phyloP scores from a whole-genome alignment of 30 jellyfish, hydroid and myxozoan species.

The Pseudorhiza aurosa region DNA sequence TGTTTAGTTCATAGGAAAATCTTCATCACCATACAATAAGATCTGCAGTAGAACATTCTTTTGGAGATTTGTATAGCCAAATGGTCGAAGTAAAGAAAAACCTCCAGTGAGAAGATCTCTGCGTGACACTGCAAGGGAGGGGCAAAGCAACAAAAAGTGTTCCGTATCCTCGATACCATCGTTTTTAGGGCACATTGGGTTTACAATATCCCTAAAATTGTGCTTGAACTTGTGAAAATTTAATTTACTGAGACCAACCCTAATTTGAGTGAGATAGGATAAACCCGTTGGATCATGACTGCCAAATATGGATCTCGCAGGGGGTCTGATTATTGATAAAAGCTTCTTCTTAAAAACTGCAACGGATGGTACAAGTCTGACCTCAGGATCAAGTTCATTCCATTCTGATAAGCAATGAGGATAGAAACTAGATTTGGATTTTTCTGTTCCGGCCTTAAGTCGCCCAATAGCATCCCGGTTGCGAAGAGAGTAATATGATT shows the following conservation, averaged over 20 bases:
- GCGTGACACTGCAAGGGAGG: conserved; percentile 7
- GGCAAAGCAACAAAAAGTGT: conserved; percentile 57
- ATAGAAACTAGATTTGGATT: conserved; percentile 61
- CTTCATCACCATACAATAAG: conserved; percentile 42
- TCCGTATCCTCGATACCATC: conserved; percentile 46
- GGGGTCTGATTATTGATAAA: conserved; percentile 40
- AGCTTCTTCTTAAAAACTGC: conserved; percentile 48
- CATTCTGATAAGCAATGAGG: conserved; percentile 60
- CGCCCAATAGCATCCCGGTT: conserved; percentile 54
- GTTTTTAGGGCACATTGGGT: conserved; percentile 38
- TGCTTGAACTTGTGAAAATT: conserved; percentile 16
- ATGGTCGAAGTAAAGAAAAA: not conserved
- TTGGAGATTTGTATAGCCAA: not conserved
- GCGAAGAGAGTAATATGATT: conserved; percentile 54
- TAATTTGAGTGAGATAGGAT: conserved; percentile 22
- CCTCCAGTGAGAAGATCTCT: conserved; percentile 18
- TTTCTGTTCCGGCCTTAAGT: conserved; percentile 66
- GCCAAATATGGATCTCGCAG: conserved; percentile 23
- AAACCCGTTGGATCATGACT: conserved; percentile 27
- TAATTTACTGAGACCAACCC: conserved; percentile 39
- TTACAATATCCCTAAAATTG: conserved; percentile 29
- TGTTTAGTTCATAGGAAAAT: conserved; percentile 20
- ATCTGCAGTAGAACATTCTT: conserved; percentile 19
- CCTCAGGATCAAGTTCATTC: conserved; percentile 53
- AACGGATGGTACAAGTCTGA: conserved; percentile 65